These are phyloP conservation scores for Leptinotarsa tumamoca DNA, from an alignment of 2,888 invertebrate genomes.

Conservation along the genomic window DNA sequence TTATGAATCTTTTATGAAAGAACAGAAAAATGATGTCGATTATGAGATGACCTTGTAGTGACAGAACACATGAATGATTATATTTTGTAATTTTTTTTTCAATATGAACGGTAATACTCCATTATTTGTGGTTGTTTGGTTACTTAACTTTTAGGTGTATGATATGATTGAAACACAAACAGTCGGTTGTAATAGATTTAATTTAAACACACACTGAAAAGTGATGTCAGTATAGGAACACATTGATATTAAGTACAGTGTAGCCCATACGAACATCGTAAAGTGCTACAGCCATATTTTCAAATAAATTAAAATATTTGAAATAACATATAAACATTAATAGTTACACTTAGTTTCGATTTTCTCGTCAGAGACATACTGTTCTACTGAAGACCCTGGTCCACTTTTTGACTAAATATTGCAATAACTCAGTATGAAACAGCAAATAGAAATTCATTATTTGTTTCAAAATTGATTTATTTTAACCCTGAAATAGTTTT, in stretches of 20 bases:
- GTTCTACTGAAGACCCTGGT: constrained; percentile 61
- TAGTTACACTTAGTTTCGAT: constrained; percentile 62
- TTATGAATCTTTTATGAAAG: too few species aligned
- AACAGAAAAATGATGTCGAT: too few species aligned
- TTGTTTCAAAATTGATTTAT: constrained; percentile 31
- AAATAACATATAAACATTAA: constrained; percentile 64
- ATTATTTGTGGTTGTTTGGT: neutral
- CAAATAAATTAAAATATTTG: constrained; percentile 63
- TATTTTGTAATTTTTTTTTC: too few species aligned
- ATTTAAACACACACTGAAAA: constrained; percentile 66
- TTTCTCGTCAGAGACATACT: constrained; percentile 32
- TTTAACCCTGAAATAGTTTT: constrained; percentile 27
- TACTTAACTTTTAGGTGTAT: neutral
- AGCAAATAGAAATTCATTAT: constrained; percentile 35
- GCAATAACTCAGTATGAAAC: constrained; percentile 53
- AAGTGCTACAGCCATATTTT: constrained; percentile 65
- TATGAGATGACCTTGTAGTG: too few species aligned
- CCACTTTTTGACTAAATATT: constrained; percentile 64
- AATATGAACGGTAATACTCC: too few species aligned
- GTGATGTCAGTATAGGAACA: constrained; percentile 66
- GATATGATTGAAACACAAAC: constrained; percentile 23
- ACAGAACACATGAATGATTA: too few species aligned
- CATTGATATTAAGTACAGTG: constrained; percentile 62
- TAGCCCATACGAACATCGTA: constrained; percentile 64
- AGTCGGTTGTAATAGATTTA: constrained; percentile 59